These are phyloP conservation scores for Acropora tenuis DNA, from an alignment of 64 coral and sea anemone genomes.

Conservation along the genomic window DNA sequence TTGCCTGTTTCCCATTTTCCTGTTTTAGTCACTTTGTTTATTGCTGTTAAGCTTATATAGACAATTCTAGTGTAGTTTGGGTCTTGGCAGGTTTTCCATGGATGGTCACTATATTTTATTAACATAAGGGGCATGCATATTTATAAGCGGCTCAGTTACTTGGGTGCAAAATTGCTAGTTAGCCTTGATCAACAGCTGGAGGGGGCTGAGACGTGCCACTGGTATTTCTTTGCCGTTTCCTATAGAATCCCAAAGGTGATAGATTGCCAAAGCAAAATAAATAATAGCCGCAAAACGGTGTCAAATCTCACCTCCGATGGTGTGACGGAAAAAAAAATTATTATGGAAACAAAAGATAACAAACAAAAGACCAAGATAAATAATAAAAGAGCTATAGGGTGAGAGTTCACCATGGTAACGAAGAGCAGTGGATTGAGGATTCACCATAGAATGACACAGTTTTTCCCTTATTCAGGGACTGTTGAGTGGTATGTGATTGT, in stretches of 20 bases:
- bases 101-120: background rate
- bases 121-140: background rate
- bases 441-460: no score
- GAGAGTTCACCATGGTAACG: no score
- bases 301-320: background rate
- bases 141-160: background rate
- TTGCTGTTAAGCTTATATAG: no score
- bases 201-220: no score
- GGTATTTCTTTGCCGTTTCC: no score
- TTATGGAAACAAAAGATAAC: background rate
- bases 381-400: background rate
- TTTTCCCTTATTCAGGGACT: no score
- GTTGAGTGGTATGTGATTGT: background rate
- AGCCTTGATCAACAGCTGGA: no score
- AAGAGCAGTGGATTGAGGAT: no score
- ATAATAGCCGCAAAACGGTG: background rate
- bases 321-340: background rate
- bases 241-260: background rate
- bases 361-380: background rate
- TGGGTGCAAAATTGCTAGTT: background rate
- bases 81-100: background rate
- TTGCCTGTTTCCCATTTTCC: background rate
- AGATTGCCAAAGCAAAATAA: background rate
- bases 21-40: background rate
- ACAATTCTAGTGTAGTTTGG: background rate